phyloP scores from a whole-genome alignment of 35 echinoderm and acorn worm species.

The Diadema setosum region DNA sequence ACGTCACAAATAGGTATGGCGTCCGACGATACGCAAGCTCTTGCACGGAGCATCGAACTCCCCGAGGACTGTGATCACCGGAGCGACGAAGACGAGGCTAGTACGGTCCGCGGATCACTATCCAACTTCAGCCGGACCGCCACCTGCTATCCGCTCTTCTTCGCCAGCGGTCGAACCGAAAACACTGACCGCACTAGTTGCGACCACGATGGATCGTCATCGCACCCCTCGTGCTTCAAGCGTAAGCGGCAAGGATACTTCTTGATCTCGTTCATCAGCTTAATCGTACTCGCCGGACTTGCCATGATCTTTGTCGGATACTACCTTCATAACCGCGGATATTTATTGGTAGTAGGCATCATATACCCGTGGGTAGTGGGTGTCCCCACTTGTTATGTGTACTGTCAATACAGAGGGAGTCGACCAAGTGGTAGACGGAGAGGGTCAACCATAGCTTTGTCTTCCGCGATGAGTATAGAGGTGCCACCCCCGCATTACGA shows the following conservation, averaged over 20 bases:
- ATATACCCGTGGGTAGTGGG: slow-evolving; percentile 5
- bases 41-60: neutral
- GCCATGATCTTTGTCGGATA: slow-evolving; percentile 16
- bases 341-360: neutral
- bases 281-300: slow-evolving; percentile 4
- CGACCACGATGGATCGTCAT: neutral
- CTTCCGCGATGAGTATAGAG: neutral
- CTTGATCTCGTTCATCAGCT: slow-evolving; percentile 1
- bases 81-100: neutral
- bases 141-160: slow-evolving; percentile 14
- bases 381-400: slow-evolving; percentile 11
- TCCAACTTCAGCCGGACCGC: neutral
- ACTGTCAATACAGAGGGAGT: slow-evolving; percentile 13
- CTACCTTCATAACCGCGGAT: slow-evolving; percentile 2
- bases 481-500: slow-evolving; percentile 7
- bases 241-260: slow-evolving; percentile 2
- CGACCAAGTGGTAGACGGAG: neutral
- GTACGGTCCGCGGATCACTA: neutral
- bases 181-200: neutral
- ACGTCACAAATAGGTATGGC: too few relatives aligned
- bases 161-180: neutral
- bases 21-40: neutral
- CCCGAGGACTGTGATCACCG: neutral
- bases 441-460: neutral
- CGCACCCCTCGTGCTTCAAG: neutral